A percentile compares a stretch with the other conserved stretches of the same genome.
Evolutionary conservation across 2,113 vertebrate species (phyloP).

Genomic region (Chlorocebus sabaeus): DNA sequence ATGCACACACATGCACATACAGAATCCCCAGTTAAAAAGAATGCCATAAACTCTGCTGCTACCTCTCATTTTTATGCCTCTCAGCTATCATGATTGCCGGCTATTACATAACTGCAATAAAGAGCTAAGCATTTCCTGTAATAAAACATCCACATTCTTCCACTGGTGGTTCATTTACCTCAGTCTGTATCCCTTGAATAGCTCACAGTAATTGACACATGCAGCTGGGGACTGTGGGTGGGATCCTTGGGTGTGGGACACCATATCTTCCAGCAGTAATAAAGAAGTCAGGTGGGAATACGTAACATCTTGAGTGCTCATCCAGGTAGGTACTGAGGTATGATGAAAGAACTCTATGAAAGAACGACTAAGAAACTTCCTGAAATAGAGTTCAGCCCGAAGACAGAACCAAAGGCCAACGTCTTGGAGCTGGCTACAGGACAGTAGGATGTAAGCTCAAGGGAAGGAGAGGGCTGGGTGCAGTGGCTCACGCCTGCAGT

Average conservation of each 20-base stretch:
- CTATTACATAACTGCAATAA: background rate
- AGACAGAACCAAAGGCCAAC: background rate
- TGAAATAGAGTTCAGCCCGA: background rate
- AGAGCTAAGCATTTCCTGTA: background rate
- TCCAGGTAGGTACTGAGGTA: background rate
- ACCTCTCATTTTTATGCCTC: background rate
- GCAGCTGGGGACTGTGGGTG: background rate
- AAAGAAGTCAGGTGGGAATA: background rate
- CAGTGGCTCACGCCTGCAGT: too few relatives aligned
- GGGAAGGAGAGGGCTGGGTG: background rate
- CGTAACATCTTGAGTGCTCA: rapidly evolving
- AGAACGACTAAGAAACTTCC: background rate
- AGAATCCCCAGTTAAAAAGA: rapidly evolving
- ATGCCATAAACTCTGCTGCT: background rate
- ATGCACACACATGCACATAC: too few relatives aligned
- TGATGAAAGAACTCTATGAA: background rate
- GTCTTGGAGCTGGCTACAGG: background rate
- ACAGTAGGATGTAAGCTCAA: background rate
- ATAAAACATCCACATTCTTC: background rate
- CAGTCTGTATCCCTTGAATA: background rate
- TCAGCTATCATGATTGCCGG: background rate
- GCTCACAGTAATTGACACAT: background rate
- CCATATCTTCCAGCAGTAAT: background rate
- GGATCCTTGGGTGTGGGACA: background rate
- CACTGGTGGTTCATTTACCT: background rate